Percentiles rank a stretch among this genome's conserved stretches.
Conservation (phyloP, 2,113 vertebrate species). For the Vidua macroura region DNA sequence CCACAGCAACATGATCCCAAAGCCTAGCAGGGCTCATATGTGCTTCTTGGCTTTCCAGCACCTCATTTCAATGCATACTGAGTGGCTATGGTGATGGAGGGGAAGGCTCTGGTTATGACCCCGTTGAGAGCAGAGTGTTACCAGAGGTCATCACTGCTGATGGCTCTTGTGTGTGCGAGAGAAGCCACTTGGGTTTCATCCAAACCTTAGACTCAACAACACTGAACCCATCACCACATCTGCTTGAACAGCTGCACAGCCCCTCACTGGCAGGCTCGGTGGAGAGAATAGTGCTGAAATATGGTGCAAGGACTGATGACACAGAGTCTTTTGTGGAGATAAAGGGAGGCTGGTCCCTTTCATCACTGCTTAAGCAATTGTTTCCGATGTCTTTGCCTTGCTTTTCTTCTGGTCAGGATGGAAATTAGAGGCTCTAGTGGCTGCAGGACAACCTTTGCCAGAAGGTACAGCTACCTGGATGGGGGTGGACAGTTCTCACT, state of each 20-base stretch:
- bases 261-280: neutral
- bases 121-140: neutral
- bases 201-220: neutral
- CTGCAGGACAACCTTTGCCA: neutral
- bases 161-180: neutral
- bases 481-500: neutral
- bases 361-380: conserved; percentile 18
- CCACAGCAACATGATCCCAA: neutral
- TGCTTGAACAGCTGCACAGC: neutral
- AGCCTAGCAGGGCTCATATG: neutral
- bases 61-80: accelerated
- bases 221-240: neutral
- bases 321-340: conserved; percentile 27
- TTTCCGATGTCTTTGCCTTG: neutral
- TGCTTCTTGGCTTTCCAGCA: neutral
- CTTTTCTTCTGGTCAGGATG: neutral
- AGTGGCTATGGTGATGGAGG: neutral
- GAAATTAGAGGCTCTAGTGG: neutral
- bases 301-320: conserved; percentile 25
- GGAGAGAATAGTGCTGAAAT: conserved; percentile 30
- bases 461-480: neutral
- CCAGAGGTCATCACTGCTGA: neutral
- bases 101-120: neutral
- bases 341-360: conserved; percentile 25
- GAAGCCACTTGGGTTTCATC: neutral